phyloP scores from a whole-genome alignment of 92 coral and sea anemone genomes.

The Virgularia gustaviana region DNA sequence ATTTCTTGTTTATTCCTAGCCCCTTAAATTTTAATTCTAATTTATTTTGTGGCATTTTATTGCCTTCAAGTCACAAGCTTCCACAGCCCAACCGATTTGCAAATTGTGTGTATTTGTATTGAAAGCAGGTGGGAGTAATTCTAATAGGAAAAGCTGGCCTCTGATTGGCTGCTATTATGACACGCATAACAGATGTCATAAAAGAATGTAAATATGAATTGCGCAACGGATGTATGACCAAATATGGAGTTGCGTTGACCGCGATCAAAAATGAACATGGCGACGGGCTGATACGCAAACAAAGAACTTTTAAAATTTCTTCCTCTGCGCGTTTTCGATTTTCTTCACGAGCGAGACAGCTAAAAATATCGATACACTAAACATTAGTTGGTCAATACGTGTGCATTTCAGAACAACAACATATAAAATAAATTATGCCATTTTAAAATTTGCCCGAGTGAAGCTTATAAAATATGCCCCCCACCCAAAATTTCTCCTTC shows the following conservation, averaged over 20 bases:
- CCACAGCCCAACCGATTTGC: no score
- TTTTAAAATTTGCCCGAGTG: no score
- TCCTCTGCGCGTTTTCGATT: background rate
- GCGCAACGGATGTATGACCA: constrained; percentile 10
- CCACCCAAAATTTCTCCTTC: no score
- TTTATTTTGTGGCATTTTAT: no score
- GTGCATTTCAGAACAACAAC: background rate
- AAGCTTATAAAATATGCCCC: no score
- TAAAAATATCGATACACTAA: background rate
- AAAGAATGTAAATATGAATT: constrained; percentile 9
- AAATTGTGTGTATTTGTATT: no score
- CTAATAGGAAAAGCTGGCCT: background rate
- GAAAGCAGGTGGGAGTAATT: constrained; percentile 8
- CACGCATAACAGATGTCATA: no score
- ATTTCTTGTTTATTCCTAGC: no score
- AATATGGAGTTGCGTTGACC: constrained; percentile 11
- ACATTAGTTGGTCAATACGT: constrained; percentile 4
- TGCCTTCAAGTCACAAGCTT: no score
- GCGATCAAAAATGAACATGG: no score
- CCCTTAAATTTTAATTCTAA: no score
- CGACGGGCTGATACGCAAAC: background rate
- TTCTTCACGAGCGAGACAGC: background rate
- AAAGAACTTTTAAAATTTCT: background rate
- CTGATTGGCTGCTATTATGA: constrained; percentile 8
- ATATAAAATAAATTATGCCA: no score